Base-by-base conservation (phyloP, 2,888 invertebrate species). In the Baccha elongata region DNA sequence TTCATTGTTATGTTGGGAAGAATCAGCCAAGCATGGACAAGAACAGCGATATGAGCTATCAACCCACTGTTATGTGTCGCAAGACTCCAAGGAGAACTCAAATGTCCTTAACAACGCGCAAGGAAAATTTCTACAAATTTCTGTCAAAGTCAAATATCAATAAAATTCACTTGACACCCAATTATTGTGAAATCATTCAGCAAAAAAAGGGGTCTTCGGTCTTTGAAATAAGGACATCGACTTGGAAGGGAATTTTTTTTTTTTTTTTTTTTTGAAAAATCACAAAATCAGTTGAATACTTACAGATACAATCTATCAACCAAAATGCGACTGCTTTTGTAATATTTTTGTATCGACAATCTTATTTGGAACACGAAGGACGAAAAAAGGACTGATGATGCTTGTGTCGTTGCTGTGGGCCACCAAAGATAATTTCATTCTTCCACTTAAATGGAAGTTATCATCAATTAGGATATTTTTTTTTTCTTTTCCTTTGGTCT, bases 151-250 rank as follows among this genome's bases (percentile, higher is more conserved):
- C 78, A 78, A 83, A 83, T 83, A 83, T 83, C 83, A 83, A 83
- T 83, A 83, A 83, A 83, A 78, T 73, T 83, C 83, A 83, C 83
- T 83, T 83, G 83, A 83, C 83, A 83, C 78, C 83, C 83, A 83
- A 83, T 83, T 83, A 83, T 78, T 83, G 78, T 55, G 64, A 83
- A 78, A 78, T 73, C 83, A 58, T 68, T 68, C 67, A 58, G 72
- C 67, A 26, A 3, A 19, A 35, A 55, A 48, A 32, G 13, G 23
- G 44, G n/a, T 29, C 44, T 21, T 29, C 23, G 37, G 23, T n/a
- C 19, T 21, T 40, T 10, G n/a, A 17, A 4, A 40, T 15, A 1
- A 6, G 32, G 8, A 3, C 35, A 21, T 17, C 11, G 13, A 15
- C 3, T 52, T 3, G 10, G 3, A 8, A 48, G 4, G 6, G 21